These are phyloP conservation scores for Cosmia trapezina DNA, from an alignment of 2,888 invertebrate genomes.

Conservation along the genomic window DNA sequence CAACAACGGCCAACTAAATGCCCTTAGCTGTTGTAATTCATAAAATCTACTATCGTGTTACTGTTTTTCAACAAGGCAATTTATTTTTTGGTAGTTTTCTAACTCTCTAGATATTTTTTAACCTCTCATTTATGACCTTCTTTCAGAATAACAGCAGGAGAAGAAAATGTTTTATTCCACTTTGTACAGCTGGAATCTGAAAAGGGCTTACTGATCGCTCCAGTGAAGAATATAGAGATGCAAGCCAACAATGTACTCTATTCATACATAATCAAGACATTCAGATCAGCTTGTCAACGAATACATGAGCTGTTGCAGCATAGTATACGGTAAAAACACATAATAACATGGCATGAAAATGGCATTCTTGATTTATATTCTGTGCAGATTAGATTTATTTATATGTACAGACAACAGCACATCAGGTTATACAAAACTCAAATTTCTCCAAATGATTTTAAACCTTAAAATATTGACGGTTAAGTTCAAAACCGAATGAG, in stretches of 20 bases:
- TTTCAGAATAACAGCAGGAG: conserved; percentile 92
- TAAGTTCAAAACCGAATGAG: too few species aligned
- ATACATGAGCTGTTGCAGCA: conserved; percentile 94
- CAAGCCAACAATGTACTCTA: conserved; percentile 85
- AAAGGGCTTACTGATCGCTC: conserved; percentile 93
- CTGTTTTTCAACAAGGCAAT: neutral
- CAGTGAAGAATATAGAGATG: conserved; percentile 83
- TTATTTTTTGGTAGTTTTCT: neutral
- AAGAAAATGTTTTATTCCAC: conserved; percentile 93
- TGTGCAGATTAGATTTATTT: neutral
- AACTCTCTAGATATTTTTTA: neutral
- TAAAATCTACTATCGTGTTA: neutral
- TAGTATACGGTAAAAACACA: conserved; percentile 88
- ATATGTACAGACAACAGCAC: too few species aligned
- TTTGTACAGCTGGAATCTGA: conserved; percentile 93
- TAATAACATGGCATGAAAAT: neutral
- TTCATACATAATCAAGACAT: conserved; percentile 92
- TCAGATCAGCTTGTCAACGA: conserved; percentile 92
- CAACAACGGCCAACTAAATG: neutral
- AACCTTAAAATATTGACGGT: too few species aligned
- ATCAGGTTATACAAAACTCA: too few species aligned
- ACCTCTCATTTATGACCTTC: too few species aligned
- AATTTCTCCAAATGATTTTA: too few species aligned
- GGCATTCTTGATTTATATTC: neutral
- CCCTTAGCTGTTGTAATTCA: neutral